Percentiles rank a stretch among this genome's conserved stretches.
Evolutionary conservation across 2,797 vertebrate species (phyloP).

Genomic region (Microhierax caerulescens): DNA sequence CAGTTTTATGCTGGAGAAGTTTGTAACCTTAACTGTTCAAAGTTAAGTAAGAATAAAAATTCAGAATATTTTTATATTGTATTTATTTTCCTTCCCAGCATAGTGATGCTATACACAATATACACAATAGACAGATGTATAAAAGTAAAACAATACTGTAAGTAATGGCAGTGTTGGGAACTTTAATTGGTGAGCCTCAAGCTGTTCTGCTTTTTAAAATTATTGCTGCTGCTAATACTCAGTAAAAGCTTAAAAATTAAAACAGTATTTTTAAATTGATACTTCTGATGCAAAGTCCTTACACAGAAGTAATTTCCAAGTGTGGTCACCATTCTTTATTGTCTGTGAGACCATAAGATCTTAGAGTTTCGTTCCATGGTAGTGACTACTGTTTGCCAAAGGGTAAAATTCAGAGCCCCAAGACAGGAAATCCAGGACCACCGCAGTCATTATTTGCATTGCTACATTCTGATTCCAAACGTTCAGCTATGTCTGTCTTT

Average conservation of each 20-base stretch:
- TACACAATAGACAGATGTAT: neutral
- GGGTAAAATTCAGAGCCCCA: neutral
- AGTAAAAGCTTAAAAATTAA: neutral
- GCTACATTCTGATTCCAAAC: constrained; percentile 12
- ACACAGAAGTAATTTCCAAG: neutral
- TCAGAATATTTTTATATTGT: neutral
- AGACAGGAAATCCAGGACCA: neutral
- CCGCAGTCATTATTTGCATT: constrained; percentile 3
- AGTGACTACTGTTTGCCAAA: neutral
- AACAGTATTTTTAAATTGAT: neutral
- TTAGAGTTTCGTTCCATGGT: neutral
- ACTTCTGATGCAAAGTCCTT: neutral
- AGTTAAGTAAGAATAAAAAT: neutral
- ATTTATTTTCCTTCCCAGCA: neutral
- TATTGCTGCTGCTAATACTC: neutral
- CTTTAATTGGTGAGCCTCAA: neutral
- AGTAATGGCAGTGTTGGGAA: neutral
- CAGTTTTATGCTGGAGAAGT: neutral
- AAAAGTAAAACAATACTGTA: neutral
- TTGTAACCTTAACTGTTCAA: neutral
- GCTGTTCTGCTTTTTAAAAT: constrained; percentile 1
- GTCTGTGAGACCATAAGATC: neutral
- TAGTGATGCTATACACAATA: neutral
- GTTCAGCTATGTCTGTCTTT: neutral
- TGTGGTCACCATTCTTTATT: neutral